Conservation (phyloP, 37 sponge, comb jelly and placozoan species). For the Chondrosia reniformis region DNA sequence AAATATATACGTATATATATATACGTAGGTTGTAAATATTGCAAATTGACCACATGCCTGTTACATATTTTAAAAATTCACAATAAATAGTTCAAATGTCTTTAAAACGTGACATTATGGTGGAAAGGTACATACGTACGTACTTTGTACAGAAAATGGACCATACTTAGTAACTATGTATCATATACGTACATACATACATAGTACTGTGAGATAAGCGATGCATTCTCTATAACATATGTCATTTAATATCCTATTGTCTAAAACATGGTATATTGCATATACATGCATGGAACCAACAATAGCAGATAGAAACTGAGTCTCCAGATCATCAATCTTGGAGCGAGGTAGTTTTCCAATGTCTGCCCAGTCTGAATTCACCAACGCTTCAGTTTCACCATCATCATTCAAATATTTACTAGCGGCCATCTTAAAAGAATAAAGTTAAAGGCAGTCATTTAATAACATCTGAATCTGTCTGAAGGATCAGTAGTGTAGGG, state of each 20-base stretch:
- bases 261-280: background rate
- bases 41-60: background rate
- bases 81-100: no score
- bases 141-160: background rate
- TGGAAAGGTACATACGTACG: background rate
- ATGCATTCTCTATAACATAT: background rate
- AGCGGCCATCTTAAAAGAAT: constrained; percentile 45
- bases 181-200: constrained; percentile 9
- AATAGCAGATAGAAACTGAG: constrained; percentile 54
- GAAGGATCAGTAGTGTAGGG: background rate
- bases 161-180: background rate
- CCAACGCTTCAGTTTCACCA: constrained; percentile 68
- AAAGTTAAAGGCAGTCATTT: background rate
- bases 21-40: background rate
- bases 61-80: no score
- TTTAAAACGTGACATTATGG: background rate
- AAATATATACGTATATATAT: background rate
- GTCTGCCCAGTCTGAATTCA: constrained; percentile 70
- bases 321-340: constrained; percentile 47
- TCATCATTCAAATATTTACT: constrained; percentile 76
- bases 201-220: background rate
- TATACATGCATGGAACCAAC: constrained; percentile 37
- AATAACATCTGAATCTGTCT: no score
- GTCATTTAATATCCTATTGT: background rate
- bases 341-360: constrained; percentile 20